Evolutionary conservation across 1,140 invertebrate genomes (phyloP).

Genomic region (Gonioctena quinquepunctata): DNA sequence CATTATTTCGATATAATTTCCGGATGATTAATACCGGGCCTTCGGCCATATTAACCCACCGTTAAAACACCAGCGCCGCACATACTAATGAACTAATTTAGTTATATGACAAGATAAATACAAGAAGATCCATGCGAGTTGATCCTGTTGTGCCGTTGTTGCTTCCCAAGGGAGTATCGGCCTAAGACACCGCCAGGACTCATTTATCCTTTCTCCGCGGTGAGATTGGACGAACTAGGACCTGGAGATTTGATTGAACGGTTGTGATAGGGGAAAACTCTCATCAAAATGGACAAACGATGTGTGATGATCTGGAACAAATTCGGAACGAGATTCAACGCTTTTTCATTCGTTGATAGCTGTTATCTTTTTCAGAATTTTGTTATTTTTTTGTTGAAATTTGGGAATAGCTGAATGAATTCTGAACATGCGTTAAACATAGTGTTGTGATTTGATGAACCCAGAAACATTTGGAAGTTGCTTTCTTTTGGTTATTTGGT

Average conservation of each 20-base stretch:
- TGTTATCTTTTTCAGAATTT: too few species aligned
- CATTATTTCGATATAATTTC: slow-evolving; percentile 20
- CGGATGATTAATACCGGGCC: slow-evolving; percentile 18
- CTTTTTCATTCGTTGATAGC: too few species aligned
- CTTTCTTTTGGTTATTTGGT: too few species aligned
- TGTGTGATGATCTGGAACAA: too few species aligned
- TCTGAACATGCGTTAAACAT: too few species aligned
- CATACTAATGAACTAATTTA: slow-evolving; percentile 52
- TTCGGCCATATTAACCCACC: slow-evolving; percentile 16
- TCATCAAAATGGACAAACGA: too few species aligned
- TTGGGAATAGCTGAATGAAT: too few species aligned
- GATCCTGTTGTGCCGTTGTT: slow-evolving; percentile 37
- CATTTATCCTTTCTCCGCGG: slow-evolving; percentile 39
- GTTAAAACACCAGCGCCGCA: slow-evolving; percentile 21
- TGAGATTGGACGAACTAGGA: slow-evolving; percentile 31
- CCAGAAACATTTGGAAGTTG: too few species aligned
- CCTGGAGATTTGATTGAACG: neutral
- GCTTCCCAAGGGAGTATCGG: slow-evolving; percentile 36
- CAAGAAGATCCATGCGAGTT: slow-evolving; percentile 47
- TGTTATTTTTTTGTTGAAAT: too few species aligned
- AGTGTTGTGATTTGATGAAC: too few species aligned
- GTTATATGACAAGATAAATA: slow-evolving; percentile 53
- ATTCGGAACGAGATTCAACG: too few species aligned
- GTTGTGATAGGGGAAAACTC: too few species aligned
- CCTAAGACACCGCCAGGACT: slow-evolving; percentile 31